Evolutionary conservation across 2,888 invertebrate genomes (phyloP).

Genomic region (Tortrix viridana): DNA sequence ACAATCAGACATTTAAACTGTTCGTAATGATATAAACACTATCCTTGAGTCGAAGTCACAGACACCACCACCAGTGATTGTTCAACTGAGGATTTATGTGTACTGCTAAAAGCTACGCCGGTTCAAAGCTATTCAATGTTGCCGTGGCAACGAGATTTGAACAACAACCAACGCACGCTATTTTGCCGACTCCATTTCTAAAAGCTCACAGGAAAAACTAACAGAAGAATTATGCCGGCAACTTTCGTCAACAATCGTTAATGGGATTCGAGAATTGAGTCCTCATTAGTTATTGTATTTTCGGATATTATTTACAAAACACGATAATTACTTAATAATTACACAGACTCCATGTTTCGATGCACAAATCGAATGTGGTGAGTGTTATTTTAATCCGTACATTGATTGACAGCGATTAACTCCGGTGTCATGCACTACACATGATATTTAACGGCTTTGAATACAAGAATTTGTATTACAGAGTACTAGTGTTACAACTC

Average conservation of each 20-base stretch:
- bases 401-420: constrained; percentile 30
- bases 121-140: constrained; percentile 75
- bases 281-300: no score
- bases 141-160: constrained; percentile 65
- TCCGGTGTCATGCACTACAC: constrained; percentile 23
- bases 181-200: background rate
- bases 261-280: no score
- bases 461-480: constrained; percentile 4
- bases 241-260: no score
- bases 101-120: constrained; percentile 41
- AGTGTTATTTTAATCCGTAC: constrained; percentile 6
- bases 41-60: constrained; percentile 46
- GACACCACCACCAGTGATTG: constrained; percentile 9
- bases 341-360: no score
- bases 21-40: constrained; percentile 26
- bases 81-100: no score
- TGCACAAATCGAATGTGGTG: no score
- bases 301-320: no score
- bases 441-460: constrained; percentile 11
- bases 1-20: constrained; percentile 21
- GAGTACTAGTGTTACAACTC: constrained; percentile 11
- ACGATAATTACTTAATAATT: no score
- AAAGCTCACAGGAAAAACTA: no score
- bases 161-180: constrained; percentile 57
- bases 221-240: no score